Percentiles rank a stretch among this genome's conserved stretches.
These are phyloP conservation scores for Trichopoda pennipes DNA, from an alignment of 2,888 invertebrate genomes.

Conservation along the genomic window DNA sequence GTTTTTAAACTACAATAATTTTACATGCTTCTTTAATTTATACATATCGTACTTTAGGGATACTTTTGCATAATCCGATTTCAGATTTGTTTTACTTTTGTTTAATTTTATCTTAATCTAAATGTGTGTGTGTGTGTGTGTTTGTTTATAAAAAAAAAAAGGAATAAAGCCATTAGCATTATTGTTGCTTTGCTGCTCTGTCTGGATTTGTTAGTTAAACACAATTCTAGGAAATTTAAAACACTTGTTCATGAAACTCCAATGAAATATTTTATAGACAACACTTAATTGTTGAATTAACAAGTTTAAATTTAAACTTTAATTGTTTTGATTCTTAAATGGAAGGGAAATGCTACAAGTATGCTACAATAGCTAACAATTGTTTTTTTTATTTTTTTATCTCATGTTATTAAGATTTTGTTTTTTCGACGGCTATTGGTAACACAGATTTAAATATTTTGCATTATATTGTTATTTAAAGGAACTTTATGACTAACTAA, in stretches of 20 bases:
- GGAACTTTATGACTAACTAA: too few relatives aligned
- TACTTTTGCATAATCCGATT: slow-evolving; percentile 62
- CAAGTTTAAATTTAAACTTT: neutral
- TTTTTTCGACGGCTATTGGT: too few relatives aligned
- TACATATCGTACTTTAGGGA: neutral
- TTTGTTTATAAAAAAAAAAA: slow-evolving; percentile 47
- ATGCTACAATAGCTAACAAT: too few relatives aligned
- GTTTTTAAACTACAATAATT: neutral
- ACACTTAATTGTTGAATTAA: slow-evolving; percentile 15
- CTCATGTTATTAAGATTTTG: too few relatives aligned
- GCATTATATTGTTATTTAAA: too few relatives aligned
- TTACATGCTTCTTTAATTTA: slow-evolving; percentile 1
- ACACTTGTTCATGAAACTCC: neutral
- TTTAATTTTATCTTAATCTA: slow-evolving; percentile 62
- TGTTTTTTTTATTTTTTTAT: too few relatives aligned
- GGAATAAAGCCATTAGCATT: slow-evolving; percentile 23
- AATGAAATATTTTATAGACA: slow-evolving; percentile 12
- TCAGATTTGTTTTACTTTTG: slow-evolving; percentile 59
- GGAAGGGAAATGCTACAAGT: too few relatives aligned
- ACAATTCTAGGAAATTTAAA: slow-evolving; percentile 10
- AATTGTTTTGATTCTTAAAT: neutral
- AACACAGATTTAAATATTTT: too few relatives aligned
- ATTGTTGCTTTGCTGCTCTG: slow-evolving; percentile 12
- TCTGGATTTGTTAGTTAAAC: slow-evolving; percentile 13
- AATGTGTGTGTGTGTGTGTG: too few relatives aligned